A percentile compares a stretch with the other conserved stretches of the same genome.
phyloP scores from a whole-genome alignment of 2,113 vertebrate species.

The Mus spicilegus region DNA sequence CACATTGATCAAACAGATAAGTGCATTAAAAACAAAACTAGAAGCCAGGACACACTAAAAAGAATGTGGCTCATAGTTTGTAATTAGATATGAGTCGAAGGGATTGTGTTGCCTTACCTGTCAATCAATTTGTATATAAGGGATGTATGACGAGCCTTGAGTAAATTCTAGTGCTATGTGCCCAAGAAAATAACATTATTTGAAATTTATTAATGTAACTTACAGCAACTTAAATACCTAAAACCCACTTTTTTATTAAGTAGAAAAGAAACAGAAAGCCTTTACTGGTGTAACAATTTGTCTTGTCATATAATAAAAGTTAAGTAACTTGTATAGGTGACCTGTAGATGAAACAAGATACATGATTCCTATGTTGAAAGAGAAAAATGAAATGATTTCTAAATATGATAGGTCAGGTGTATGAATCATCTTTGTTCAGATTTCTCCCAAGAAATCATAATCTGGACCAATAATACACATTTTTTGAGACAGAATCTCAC shows the following conservation, averaged over 20 bases:
- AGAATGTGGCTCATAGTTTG: background rate
- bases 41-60: background rate
- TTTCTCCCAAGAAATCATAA: background rate
- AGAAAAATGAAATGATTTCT: background rate
- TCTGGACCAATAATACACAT: background rate
- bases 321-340: slow-evolving; percentile 39
- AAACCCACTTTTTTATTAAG: background rate
- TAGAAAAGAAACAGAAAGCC: background rate
- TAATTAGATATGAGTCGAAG: background rate
- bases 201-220: background rate
- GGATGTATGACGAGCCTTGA: background rate
- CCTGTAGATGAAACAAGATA: background rate
- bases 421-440: background rate
- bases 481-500: background rate
- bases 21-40: background rate
- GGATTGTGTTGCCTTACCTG: background rate
- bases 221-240: background rate
- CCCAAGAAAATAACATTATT: background rate
- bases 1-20: slow-evolving; percentile 53
- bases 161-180: slow-evolving; percentile 9
- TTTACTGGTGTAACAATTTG: background rate
- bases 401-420: background rate
- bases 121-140: background rate
- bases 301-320: background rate
- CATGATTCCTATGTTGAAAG: background rate